Percentiles rank a stretch among this genome's conserved stretches.
Evolutionary conservation across 2,888 invertebrate genomes (phyloP).

Genomic region (Lampropteryx suffumata): DNA sequence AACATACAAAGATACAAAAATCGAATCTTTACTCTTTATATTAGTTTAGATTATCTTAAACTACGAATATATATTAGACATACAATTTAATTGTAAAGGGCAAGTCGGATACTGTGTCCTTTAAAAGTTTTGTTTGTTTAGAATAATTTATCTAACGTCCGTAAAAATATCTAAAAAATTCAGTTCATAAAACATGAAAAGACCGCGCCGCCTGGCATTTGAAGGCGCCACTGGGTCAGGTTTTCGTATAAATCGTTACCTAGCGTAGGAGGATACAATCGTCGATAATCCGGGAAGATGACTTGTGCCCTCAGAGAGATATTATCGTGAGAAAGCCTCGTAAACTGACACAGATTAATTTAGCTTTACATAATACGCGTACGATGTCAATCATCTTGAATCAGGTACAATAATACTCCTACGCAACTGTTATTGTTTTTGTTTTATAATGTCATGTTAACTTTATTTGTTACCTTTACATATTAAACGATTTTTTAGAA

Average conservation of each 20-base stretch:
- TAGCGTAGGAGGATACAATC: constrained; percentile 62
- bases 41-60: too few relatives aligned
- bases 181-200: too few relatives aligned
- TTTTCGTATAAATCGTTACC: constrained; percentile 56
- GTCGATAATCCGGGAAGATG: constrained; percentile 57
- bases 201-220: background rate
- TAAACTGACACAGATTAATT: constrained; percentile 13
- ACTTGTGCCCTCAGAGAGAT: constrained; percentile 43
- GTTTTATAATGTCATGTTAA: too few relatives aligned
- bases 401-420: too few relatives aligned
- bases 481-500: too few relatives aligned
- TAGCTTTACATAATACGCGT: background rate
- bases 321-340: constrained; percentile 34
- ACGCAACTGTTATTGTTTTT: too few relatives aligned
- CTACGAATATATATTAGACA: constrained; percentile 1
- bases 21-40: too few relatives aligned
- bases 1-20: too few relatives aligned
- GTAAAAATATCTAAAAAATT: too few relatives aligned
- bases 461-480: too few relatives aligned
- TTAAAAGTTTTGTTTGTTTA: background rate
- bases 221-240: constrained; percentile 9
- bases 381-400: too few relatives aligned
- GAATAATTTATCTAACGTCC: too few relatives aligned
- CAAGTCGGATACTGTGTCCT: background rate
- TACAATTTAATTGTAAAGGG: background rate